Conservation (phyloP, 2,797 vertebrate genomes). For the Botia kubotai region DNA sequence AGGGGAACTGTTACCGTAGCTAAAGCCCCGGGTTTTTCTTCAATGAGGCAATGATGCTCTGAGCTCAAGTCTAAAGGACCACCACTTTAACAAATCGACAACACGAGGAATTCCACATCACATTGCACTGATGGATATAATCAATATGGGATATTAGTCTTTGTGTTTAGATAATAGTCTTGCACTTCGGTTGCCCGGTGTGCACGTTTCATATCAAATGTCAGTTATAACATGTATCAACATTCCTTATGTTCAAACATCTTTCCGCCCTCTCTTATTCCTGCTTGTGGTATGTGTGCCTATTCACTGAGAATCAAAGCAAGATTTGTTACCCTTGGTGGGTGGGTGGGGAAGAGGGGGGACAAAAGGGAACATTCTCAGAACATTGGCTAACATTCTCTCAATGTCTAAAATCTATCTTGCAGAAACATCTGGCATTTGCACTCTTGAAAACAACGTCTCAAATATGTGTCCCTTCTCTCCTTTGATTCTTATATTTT, state of each 20-base stretch:
- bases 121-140: constrained; percentile 13
- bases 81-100: constrained; percentile 42
- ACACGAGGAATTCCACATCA: constrained; percentile 9
- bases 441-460: not conserved
- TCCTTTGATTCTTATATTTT: not conserved
- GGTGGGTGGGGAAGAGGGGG: constrained; percentile 1
- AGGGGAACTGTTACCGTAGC: constrained; percentile 61
- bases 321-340: constrained; percentile 40
- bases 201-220: constrained; percentile 22
- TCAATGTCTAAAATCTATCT: too few relatives aligned
- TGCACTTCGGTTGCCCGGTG: constrained; percentile 4
- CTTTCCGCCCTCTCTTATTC: not conserved
- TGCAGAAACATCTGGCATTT: too few relatives aligned
- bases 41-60: constrained; percentile 32
- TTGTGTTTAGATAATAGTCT: not conserved
- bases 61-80: constrained; percentile 29
- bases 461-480: too few relatives aligned
- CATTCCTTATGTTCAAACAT: constrained; percentile 32
- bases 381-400: too few relatives aligned
- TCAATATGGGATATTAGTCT: not conserved
- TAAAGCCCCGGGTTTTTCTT: constrained; percentile 46
- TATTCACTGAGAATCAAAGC: constrained; percentile 22
- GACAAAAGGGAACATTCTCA: not conserved
- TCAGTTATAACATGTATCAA: constrained; percentile 38
- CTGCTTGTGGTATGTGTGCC: constrained; percentile 27